Evolutionary conservation across 30 jellyfish, hydroid and myxozoan species (phyloP).

Genomic region (Hydra vulgaris): DNA sequence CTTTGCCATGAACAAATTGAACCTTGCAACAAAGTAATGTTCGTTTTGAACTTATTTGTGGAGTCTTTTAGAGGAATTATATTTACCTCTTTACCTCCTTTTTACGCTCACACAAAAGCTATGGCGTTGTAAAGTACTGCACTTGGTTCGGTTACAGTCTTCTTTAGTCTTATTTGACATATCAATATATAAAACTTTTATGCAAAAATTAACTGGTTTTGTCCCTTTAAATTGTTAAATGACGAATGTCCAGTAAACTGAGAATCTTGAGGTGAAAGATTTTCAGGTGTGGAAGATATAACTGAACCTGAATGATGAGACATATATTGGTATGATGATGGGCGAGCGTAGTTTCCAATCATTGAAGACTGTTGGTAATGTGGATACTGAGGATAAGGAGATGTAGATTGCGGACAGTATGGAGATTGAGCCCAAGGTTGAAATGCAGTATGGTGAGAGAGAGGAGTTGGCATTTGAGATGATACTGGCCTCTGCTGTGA

Average conservation of each 20-base stretch:
- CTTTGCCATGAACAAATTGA: not conserved
- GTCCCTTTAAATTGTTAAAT: constrained; percentile 25
- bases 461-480: constrained; percentile 42
- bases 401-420: constrained; percentile 67
- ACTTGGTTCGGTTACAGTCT: too few relatives aligned
- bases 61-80: too few relatives aligned
- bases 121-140: too few relatives aligned
- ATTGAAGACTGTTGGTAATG: constrained; percentile 26
- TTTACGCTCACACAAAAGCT: too few relatives aligned
- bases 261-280: constrained; percentile 6
- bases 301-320: constrained; percentile 4
- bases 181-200: not conserved
- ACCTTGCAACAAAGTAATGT: too few relatives aligned
- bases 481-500: constrained; percentile 22
- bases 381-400: constrained; percentile 90
- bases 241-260: constrained; percentile 29
- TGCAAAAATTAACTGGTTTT: constrained; percentile 24
- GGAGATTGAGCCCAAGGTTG: constrained; percentile 84
- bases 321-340: constrained; percentile 15
- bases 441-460: constrained; percentile 88
- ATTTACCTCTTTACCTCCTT: too few relatives aligned
- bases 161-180: not conserved
- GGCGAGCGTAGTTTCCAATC: constrained; percentile 8
- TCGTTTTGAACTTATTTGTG: too few relatives aligned
- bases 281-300: constrained; percentile 15